A percentile compares a stretch with the other conserved stretches of the same genome.
Conservation (phyloP, 1,140 invertebrate species). For the Psix sp. region DNA sequence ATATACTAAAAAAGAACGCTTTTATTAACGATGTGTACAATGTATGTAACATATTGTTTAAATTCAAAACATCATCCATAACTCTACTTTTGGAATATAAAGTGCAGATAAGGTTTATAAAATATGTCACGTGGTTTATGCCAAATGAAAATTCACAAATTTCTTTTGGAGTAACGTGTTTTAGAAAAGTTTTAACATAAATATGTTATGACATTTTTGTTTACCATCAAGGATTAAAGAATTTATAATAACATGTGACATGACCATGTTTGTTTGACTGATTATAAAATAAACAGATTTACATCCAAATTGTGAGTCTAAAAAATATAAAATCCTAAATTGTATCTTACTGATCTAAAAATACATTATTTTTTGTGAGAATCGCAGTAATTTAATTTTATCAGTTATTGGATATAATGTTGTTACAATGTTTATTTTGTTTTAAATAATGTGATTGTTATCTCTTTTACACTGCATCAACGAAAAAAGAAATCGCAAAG, state of each 20-base stretch:
- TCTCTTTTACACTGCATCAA: constrained; percentile 57
- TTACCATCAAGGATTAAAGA: background rate
- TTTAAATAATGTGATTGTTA: constrained; percentile 60
- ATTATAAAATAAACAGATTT: constrained; percentile 51
- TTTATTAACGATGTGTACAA: constrained; percentile 62
- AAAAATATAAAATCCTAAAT: constrained; percentile 75
- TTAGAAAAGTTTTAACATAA: background rate
- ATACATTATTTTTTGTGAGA: constrained; percentile 66
- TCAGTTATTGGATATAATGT: constrained; percentile 42
- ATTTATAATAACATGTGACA: constrained; percentile 20
- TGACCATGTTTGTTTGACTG: constrained; percentile 16
- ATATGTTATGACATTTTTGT: background rate
- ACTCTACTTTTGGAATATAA: constrained; percentile 51
- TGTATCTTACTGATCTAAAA: constrained; percentile 69
- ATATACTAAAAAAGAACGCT: constrained; percentile 56
- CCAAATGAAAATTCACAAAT: constrained; percentile 8
- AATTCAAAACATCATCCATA: constrained; percentile 51
- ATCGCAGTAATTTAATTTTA: constrained; percentile 58
- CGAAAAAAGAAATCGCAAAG: constrained; percentile 66
- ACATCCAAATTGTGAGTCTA: constrained; percentile 53
- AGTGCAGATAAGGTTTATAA: constrained; percentile 44
- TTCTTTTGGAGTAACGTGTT: background rate
- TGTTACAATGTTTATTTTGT: constrained; percentile 58
- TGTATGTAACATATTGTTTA: constrained; percentile 49
- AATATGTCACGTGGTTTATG: constrained; percentile 28